Evolutionary conservation across 2,888 invertebrate genomes (phyloP), one percentile per base, ranked within the genome.

Genomic region (Drosophila conformis): DNA sequence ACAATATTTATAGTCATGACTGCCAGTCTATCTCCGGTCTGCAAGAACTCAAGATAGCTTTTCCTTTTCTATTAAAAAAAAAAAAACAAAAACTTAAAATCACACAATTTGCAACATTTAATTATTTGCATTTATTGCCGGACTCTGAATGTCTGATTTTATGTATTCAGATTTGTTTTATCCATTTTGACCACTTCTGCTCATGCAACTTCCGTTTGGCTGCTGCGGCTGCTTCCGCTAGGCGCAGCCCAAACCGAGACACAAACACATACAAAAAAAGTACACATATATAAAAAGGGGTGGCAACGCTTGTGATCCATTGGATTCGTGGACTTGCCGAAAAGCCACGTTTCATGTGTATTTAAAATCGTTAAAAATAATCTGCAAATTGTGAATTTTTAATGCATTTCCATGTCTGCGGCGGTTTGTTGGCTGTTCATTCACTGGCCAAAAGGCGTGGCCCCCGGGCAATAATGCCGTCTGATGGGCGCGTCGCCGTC

Each of bases 341-440:
- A 42, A 64, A 69, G 68, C 70, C 70, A 61, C 74, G 70, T 64
- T 80, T 75, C 86, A 83, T 86, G 83, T 83, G 86, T 88, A 88
- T 87, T 90, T 86, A 90, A 90, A 87, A 87, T 88, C 86, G 90
- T 90, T 87, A 88, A 87, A 87, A 87, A 83, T 87, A 87, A 87
- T 88, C 87, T 88, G 87, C 61, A 81, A 87, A 87, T 90, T 88
- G 87, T 87, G 87, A 76, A 90, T 87, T 79, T 90, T 87, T 87
- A 87, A 87, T 87, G 90, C 86, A 72, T 88, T 86, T 70, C 73
- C 80, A 75, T 76, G 89, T 90, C 90, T 90, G 86, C 76, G 68
- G 71, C 73, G 54, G 78, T 48, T 40, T 57, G 29, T 27, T 31
- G 40, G 57, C 31, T 31, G 69, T 62, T 38, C 63, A 66, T 64